Percentiles rank a stretch among this genome's conserved stretches.
phyloP scores from a whole-genome alignment of 2,797 vertebrate species.

The Danio jaintianensis region DNA sequence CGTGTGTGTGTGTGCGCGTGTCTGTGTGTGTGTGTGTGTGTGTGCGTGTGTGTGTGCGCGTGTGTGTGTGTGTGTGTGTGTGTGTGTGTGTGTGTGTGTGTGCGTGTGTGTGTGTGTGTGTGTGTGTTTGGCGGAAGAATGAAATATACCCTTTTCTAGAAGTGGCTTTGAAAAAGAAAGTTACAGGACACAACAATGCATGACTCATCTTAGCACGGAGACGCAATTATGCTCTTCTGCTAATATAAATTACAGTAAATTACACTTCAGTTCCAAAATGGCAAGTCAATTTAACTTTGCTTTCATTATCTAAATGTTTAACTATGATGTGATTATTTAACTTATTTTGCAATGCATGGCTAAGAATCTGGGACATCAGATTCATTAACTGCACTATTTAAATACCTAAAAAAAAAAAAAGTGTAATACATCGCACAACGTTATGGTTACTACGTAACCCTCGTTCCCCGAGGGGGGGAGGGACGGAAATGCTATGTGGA shows the following conservation, averaged over 20 bases:
- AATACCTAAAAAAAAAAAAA: no score
- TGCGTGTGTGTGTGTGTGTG: neutral
- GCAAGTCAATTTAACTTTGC: no score
- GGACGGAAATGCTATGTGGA: no score
- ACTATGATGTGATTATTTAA: no score
- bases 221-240: neutral
- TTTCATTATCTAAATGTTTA: no score
- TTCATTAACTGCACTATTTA: no score
- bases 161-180: neutral
- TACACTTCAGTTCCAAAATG: neutral
- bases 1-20: neutral
- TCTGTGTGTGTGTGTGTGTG: neutral
- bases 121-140: neutral
- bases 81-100: conserved; percentile 19
- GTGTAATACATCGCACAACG: no score
- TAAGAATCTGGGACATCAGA: no score
- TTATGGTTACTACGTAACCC: no score
- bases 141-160: conserved; percentile 9
- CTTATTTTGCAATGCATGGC: no score
- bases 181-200: neutral
- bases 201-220: conserved; percentile 5
- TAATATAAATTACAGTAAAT: neutral
- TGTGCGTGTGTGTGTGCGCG: neutral
- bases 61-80: conserved; percentile 16
- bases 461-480: no score